phyloP scores from a whole-genome alignment of 2,888 invertebrate genomes.

The Psococerastis gibbosa region DNA sequence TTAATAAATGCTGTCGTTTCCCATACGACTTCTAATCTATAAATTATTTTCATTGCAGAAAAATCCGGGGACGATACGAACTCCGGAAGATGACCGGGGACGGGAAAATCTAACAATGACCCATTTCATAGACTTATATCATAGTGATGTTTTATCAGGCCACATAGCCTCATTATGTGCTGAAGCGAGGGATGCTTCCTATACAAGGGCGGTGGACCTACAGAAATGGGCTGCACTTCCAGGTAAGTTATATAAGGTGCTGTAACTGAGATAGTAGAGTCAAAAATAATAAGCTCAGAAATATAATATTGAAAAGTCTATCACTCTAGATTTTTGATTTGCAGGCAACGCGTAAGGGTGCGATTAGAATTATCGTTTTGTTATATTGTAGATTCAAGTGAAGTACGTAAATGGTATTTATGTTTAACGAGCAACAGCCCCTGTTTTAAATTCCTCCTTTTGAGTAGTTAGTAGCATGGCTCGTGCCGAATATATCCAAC shows the following conservation, averaged over 20 bases:
- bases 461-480: too few relatives aligned
- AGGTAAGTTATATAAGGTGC: conserved; percentile 30
- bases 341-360: too few relatives aligned
- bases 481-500: too few relatives aligned
- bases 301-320: too few relatives aligned
- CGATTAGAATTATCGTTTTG: too few relatives aligned
- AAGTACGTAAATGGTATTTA: too few relatives aligned
- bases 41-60: conserved; percentile 25
- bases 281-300: neutral
- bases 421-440: too few relatives aligned
- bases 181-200: conserved; percentile 57
- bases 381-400: too few relatives aligned
- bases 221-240: conserved; percentile 59
- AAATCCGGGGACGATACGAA: conserved; percentile 71
- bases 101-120: conserved; percentile 70
- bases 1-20: too few relatives aligned
- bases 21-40: too few relatives aligned
- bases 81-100: conserved; percentile 78
- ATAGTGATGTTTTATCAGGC: conserved; percentile 47
- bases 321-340: too few relatives aligned
- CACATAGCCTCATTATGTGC: conserved; percentile 58
- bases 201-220: conserved; percentile 57
- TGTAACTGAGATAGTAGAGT: neutral
- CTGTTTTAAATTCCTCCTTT: too few relatives aligned
- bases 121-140: conserved; percentile 51